Base-by-base conservation (phyloP, 2,888 invertebrate species). In the Thera obeliscata region DNA sequence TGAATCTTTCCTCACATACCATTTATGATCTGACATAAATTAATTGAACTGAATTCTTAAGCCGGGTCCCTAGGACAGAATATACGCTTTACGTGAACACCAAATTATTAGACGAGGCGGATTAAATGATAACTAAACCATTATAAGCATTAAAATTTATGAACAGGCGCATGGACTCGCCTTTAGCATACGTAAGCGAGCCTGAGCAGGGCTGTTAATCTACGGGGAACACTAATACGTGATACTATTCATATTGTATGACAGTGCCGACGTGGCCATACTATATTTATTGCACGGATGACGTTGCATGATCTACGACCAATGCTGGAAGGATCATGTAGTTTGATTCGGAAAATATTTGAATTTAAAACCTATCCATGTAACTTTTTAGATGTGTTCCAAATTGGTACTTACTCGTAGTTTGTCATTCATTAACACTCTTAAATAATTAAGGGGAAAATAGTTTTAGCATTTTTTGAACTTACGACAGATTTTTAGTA, bases 171-270 rank as follows among this genome's bases (percentile, higher is more conserved):
- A 46, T 61, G 68, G 65, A 61, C 66, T 52, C 52, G 52, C 66
- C 66, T 61, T 66, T 61, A 61, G 36, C 61, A 57, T 74, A 71
- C 71, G 73, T 73, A 89, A 83, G 81, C 77, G 76, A 76, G 80
- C 78, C 82, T 81, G 83, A 81, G 69, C 81, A 80, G 82, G 81
- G 82, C 74, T 78, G 84, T 83, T 90, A 88, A 89, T 89, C 86
- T 86, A 81, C 79, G 84, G 86, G 84, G 85, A 82, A 78, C 78
- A 81, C 85, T 87, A 86, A 87, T 86, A 85, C 85, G 49, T 81
- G 80, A 74, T 76, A 75, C 75, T 78, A 83, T 87, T 75, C 81
- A 85, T 86, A 81, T 85, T 87, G 79, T 79, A 87, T 85, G 83
- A 81, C 81, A 81, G 74, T 78, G 74, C 78, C 77, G 76, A 76